Percentiles rank a stretch among this genome's conserved stretches.
These are phyloP conservation scores for Apamea sordens DNA, from an alignment of 2,888 invertebrate species.

Conservation along the genomic window DNA sequence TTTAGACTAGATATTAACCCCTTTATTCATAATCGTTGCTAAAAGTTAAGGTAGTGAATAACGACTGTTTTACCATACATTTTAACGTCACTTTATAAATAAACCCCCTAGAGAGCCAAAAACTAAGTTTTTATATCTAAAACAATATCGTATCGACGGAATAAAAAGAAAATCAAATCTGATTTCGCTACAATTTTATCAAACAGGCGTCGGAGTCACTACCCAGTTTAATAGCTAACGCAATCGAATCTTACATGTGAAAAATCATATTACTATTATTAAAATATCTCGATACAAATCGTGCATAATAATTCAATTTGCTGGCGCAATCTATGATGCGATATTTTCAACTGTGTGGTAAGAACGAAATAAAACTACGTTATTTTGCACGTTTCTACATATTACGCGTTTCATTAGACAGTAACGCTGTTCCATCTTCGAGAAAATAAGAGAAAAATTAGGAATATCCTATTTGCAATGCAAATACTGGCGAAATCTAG, in stretches of 20 bases:
- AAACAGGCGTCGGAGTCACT: neutral
- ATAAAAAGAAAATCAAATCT: neutral
- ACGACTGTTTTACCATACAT: no score
- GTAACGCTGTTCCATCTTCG: neutral
- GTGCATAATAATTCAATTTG: neutral
- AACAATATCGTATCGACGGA: neutral
- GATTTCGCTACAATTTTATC: neutral
- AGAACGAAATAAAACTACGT: no score
- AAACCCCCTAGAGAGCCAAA: neutral
- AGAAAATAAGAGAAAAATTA: neutral
- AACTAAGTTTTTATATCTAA: neutral
- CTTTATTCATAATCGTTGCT: no score
- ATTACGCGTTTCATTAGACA: neutral
- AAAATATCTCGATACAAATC: neutral
- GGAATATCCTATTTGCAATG: neutral
- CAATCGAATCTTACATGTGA: no score
- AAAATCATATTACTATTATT: neutral
- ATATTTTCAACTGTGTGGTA: neutral
- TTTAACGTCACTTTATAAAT: no score
- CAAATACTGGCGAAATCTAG: conserved; percentile 1
- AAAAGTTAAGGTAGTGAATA: no score
- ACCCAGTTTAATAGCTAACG: neutral
- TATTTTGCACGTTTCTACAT: neutral
- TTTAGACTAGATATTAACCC: no score
- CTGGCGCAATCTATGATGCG: neutral